Conservation (phyloP, 1,140 invertebrate genomes). For the Pararge aegeria region DNA sequence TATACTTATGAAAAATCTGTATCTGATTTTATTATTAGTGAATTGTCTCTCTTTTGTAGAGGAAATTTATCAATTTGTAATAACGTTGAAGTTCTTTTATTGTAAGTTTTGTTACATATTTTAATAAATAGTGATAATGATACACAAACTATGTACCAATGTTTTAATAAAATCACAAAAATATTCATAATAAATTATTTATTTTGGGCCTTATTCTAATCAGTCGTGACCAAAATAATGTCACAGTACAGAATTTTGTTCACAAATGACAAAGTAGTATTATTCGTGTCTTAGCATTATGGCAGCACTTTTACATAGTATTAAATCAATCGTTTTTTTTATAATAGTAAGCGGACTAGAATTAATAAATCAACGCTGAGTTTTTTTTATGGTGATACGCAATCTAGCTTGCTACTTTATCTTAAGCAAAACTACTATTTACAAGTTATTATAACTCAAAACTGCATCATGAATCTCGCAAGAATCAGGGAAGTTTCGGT, state of each 20-base stretch:
- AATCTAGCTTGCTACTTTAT: neutral
- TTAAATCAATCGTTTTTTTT: conserved; percentile 10
- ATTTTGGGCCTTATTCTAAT: conserved; percentile 33
- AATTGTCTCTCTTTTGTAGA: conserved; percentile 67
- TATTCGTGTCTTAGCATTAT: conserved; percentile 43
- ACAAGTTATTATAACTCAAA: neutral
- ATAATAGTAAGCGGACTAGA: conserved; percentile 26
- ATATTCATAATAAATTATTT: conserved; percentile 33
- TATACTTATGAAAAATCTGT: conserved; percentile 43
- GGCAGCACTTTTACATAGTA: conserved; percentile 38
- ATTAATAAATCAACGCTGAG: conserved; percentile 13
- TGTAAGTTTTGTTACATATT: conserved; percentile 40
- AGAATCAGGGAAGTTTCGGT: too few relatives aligned
- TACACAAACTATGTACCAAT: conserved; percentile 26
- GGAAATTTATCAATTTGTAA: conserved; percentile 58
- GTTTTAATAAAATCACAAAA: conserved; percentile 32
- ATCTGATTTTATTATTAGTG: conserved; percentile 56
- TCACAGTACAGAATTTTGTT: conserved; percentile 57
- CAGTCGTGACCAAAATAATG: conserved; percentile 73
- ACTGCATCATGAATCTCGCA: too few relatives aligned
- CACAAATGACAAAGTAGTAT: conserved; percentile 52
- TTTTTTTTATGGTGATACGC: neutral
- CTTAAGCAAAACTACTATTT: neutral
- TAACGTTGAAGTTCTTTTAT: conserved; percentile 62
- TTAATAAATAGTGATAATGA: conserved; percentile 28